Conservation (phyloP, 2,113 vertebrate genomes). For the Sus scrofa region T2T-Sscrofa CM000814.6:44809501-44810000, state of each 20-base stretch:
- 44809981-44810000: not conserved
- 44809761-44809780: not conserved
- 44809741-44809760: too few species aligned
- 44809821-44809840: not conserved
- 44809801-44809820: not conserved
- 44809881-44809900: not conserved
- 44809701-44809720: not conserved
- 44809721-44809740: rapidly evolving
- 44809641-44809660: not conserved
- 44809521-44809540: not conserved
- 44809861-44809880: not conserved
- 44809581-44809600: not conserved
- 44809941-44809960: not conserved
- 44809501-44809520: not conserved
- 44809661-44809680: too few species aligned
- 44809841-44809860: not conserved
- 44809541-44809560: not conserved
- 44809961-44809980: not conserved
- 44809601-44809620: not conserved
- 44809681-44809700: not conserved
- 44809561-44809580: not conserved
- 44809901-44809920: not conserved
- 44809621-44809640: not conserved
- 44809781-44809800: not conserved
- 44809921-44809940: not conserved